Conservation (phyloP, 2,797 vertebrate species). For the Phyllotis vaccarum region DNA sequence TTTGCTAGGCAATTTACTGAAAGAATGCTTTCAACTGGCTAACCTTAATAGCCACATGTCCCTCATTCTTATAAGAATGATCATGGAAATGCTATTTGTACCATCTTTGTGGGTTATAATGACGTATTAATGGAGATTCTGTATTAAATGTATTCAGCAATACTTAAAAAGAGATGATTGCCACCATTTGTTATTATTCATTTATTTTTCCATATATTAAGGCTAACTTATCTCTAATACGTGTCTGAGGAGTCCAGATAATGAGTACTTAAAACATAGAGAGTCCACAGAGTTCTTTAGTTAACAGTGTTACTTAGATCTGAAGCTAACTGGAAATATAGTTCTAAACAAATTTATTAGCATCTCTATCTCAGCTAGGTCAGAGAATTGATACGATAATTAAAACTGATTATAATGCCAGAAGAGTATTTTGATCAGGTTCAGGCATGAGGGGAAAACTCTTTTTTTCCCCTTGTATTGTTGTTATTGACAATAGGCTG, state of each 20-base stretch:
- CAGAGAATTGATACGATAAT: not conserved
- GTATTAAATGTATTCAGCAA: not conserved
- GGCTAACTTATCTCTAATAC: constrained; percentile 23
- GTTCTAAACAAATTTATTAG: not conserved
- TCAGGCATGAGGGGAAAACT: not conserved
- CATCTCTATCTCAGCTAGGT: not conserved
- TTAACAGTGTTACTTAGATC: not conserved
- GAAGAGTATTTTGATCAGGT: not conserved
- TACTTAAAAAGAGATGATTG: constrained; percentile 29
- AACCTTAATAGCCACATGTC: not conserved
- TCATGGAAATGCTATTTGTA: not conserved
- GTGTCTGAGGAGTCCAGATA: not conserved
- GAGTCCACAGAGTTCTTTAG: not conserved
- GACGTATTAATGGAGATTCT: not conserved
- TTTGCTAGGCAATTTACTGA: not conserved
- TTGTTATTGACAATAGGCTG: not conserved
- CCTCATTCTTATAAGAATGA: not conserved
- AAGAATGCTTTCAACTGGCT: constrained; percentile 12
- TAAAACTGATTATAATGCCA: not conserved
- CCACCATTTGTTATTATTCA: not conserved
- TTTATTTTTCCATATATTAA: not conserved
- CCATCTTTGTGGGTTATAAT: not conserved
- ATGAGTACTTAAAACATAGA: not conserved
- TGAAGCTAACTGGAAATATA: not conserved
- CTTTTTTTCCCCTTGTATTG: not conserved